Base-by-base conservation (phyloP, 2,888 invertebrate genomes). In the Cyaniris semiargus region DNA sequence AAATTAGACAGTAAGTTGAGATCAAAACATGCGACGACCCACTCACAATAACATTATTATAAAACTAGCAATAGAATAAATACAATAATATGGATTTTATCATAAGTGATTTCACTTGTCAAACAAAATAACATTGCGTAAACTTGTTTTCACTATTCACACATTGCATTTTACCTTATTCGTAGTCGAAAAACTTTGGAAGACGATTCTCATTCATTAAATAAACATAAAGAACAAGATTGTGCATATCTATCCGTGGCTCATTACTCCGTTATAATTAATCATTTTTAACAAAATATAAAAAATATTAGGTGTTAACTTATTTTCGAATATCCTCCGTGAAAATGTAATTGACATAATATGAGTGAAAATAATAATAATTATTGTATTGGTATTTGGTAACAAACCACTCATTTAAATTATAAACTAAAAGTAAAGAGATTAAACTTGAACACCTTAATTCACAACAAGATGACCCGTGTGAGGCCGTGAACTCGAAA, bases 41-140 rank as follows among this genome's bases (percentile, higher is more conserved):
- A 8, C 44, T 10, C 10, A 10, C 44, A 34, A 34, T 13, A 10
- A 44, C 44, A 53, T 53, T 53, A 53, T 53, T 53, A 53, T 53
- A 44, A 44, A 44, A 44, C 44, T 53, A 53, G 13, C 18, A 53
- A 53, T 18, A 53, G 18, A 18, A 23, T n/a, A n/a, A n/a, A n/a
- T 66, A 21, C 66, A 15, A 66, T 66, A 15, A 76, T 75, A 71
- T 75, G 74, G 78, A 81, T 92, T 92, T 92, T 91, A 89, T 92
- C 90, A 93, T 85, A 87, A 80, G 77, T 87, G 85, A 86, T 92
- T 92, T 93, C 92, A 89, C 88, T 88, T 90, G 89, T 91, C 89
- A 90, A 91, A 92, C 87, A 90, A 89, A 91, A 90, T 89, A 89
- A 86, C 86, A 85, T 92, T 89, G 87, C 86, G 88, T 85, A 92